phyloP scores from a whole-genome alignment of 2,113 vertebrate genomes.

The Stercorarius parasiticus region DNA sequence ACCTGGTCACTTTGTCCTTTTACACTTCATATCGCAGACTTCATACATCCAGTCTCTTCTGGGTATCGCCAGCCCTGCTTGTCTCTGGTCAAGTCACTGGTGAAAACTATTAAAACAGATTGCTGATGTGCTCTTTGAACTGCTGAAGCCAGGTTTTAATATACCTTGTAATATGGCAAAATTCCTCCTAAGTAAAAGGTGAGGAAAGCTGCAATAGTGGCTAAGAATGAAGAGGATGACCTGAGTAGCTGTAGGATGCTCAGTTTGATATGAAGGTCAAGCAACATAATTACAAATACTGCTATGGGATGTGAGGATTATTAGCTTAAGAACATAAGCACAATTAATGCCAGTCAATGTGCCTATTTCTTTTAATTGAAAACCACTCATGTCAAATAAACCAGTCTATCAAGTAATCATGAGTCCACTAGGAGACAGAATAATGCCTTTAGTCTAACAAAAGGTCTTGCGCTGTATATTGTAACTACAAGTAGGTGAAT shows the following conservation, averaged over 20 bases:
- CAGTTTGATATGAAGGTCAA: slow-evolving; percentile 10
- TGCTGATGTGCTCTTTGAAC: not conserved
- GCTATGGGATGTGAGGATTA: not conserved
- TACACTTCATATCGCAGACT: not conserved
- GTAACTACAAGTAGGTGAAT: not conserved
- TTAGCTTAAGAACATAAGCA: not conserved
- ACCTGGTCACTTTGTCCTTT: not conserved
- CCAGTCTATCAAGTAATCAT: slow-evolving; percentile 5
- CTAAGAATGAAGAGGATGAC: not conserved
- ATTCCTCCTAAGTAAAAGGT: not conserved
- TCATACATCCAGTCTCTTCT: not conserved
- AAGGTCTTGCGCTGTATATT: not conserved
- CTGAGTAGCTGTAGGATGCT: not conserved
- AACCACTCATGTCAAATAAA: slow-evolving; percentile 46
- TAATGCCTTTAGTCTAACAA: not conserved
- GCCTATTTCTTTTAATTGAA: slow-evolving; percentile 26
- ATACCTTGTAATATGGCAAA: not conserved
- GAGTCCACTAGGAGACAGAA: slow-evolving; percentile 6
- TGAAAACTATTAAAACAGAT: not conserved
- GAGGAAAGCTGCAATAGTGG: not conserved
- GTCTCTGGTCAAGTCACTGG: not conserved
- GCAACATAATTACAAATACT: not conserved
- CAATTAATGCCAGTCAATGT: slow-evolving; percentile 29
- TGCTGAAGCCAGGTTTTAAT: not conserved
- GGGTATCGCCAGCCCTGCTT: not conserved